Evolutionary conservation across 2,888 invertebrate genomes (phyloP).

Genomic region (Aphidoletes aphidimyza): DNA sequence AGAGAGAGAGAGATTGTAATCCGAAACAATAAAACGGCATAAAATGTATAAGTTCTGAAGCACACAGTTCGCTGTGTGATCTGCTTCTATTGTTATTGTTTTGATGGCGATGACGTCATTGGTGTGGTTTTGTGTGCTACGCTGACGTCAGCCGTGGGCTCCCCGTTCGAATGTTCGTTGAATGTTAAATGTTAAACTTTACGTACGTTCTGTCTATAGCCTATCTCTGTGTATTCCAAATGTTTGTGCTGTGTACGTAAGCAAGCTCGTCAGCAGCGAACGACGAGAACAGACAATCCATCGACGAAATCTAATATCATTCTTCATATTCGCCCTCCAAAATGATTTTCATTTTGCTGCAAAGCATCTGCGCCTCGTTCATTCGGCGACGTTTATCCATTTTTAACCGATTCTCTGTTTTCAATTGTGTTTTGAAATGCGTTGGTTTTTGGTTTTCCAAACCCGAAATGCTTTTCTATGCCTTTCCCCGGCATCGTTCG

Average conservation of each 20-base stretch:
- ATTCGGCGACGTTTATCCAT: background rate
- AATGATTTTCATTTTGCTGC: background rate
- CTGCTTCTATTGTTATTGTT: constrained; percentile 45
- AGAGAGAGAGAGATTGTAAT: background rate
- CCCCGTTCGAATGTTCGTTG: background rate
- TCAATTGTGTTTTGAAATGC: too few species aligned
- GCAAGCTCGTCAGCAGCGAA: constrained; percentile 4
- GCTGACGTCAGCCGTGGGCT: constrained; percentile 34
- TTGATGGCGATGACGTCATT: constrained; percentile 48
- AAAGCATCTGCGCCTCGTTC: background rate
- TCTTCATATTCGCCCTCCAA: background rate
- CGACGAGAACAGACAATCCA: background rate
- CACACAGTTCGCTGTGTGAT: background rate
- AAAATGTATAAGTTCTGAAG: background rate
- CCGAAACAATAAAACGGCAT: background rate
- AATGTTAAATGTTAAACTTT: constrained; percentile 9
- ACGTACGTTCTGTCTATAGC: background rate
- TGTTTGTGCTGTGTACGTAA: background rate
- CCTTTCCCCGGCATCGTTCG: background rate
- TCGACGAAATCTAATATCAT: background rate
- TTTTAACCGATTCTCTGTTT: background rate
- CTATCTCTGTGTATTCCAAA: background rate
- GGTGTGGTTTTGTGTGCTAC: background rate
- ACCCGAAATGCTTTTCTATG: too few species aligned
- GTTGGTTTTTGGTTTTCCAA: too few species aligned